phyloP scores from a whole-genome alignment of 2,797 vertebrate species.

The Petrocephalus sullivani region DNA sequence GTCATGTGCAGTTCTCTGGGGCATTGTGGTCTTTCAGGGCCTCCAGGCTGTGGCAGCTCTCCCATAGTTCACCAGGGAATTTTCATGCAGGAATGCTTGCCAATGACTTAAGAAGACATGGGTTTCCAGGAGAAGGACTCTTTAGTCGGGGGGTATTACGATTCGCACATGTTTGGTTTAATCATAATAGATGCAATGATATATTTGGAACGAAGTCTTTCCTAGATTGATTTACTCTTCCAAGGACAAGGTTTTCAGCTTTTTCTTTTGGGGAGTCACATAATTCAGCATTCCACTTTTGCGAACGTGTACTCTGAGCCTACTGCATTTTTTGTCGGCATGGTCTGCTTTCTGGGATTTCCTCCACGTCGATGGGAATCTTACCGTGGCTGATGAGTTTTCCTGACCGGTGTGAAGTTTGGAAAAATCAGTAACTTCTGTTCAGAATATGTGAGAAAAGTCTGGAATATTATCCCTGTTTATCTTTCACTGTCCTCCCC shows the following conservation, averaged over 20 bases:
- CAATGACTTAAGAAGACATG: not conserved
- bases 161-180: not conserved
- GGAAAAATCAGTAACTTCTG: not conserved
- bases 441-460: not conserved
- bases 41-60: not conserved
- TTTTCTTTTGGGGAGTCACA: not conserved
- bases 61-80: not conserved
- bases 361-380: not conserved
- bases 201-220: not conserved
- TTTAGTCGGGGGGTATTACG: not conserved
- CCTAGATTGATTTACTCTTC: not conserved
- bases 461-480: not conserved
- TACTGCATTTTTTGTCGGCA: not conserved
- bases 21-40: not conserved
- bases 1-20: not conserved
- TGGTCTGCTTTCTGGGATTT: not conserved
- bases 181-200: not conserved
- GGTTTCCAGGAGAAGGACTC: not conserved
- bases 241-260: not conserved
- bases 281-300: not conserved
- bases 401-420: not conserved
- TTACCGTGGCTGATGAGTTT: not conserved
- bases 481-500: not conserved
- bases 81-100: not conserved
- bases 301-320: not conserved